Evolutionary conservation across 1,140 invertebrate species (phyloP).

Genomic region (Platyscapa corneri): DNA sequence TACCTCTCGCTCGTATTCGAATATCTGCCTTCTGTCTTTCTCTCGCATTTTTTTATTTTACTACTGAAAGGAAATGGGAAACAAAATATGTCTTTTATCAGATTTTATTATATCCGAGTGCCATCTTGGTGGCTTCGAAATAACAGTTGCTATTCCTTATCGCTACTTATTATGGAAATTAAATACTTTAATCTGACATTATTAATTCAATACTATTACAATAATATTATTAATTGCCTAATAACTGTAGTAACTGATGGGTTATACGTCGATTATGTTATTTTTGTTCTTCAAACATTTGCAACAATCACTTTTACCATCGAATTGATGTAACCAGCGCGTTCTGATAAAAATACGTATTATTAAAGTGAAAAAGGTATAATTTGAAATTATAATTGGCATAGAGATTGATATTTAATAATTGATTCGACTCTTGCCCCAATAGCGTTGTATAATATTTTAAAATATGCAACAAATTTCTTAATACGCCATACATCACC

Average conservation of each 20-base stretch:
- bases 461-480: neutral
- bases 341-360: no score
- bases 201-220: neutral
- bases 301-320: no score
- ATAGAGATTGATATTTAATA: neutral
- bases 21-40: neutral
- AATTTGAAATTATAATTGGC: neutral
- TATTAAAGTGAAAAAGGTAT: no score
- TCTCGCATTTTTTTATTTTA: slow-evolving; percentile 6
- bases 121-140: neutral
- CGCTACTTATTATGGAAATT: neutral
- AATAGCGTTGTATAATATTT: no score
- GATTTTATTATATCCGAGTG: slow-evolving; percentile 8
- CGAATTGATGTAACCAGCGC: neutral
- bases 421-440: no score
- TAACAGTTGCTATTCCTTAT: neutral
- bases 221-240: neutral
- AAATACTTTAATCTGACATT: neutral
- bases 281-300: neutral
- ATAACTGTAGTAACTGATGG: no score
- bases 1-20: slow-evolving; percentile 49
- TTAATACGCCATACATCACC: neutral
- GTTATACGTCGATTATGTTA: neutral
- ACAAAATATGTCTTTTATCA: slow-evolving; percentile 28
- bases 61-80: slow-evolving; percentile 17